A percentile compares a stretch with the other conserved stretches of the same genome.
Conservation (phyloP, 1,140 invertebrate genomes). For the Drosophila mayri region DNA sequence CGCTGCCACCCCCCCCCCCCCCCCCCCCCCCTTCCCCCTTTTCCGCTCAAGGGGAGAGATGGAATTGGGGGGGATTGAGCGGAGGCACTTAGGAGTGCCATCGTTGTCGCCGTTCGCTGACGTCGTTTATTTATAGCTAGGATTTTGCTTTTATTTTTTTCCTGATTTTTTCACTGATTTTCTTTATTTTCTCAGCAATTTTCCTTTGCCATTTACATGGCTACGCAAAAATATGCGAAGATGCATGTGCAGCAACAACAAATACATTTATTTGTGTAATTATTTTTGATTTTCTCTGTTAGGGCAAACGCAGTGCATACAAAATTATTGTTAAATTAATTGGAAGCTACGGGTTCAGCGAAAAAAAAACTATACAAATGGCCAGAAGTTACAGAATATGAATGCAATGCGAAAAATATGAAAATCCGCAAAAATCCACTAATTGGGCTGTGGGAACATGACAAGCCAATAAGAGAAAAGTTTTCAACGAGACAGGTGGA, state of each 20-base stretch:
- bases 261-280: slow-evolving; percentile 61
- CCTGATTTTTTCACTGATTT: slow-evolving; percentile 48
- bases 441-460: slow-evolving; percentile 52
- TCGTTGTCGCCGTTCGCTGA: slow-evolving; percentile 59
- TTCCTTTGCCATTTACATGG: slow-evolving; percentile 60
- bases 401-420: slow-evolving; percentile 8
- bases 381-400: slow-evolving; percentile 14
- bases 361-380: slow-evolving; percentile 20
- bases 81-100: slow-evolving; percentile 73
- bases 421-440: slow-evolving; percentile 35
- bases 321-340: slow-evolving; percentile 73
- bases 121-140: slow-evolving; percentile 71
- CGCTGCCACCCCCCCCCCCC: background rate
- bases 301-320: slow-evolving; percentile 22
- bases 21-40: background rate
- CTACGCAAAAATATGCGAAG: slow-evolving; percentile 72
- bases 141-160: slow-evolving; percentile 61
- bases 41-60: background rate
- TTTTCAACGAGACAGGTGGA: slow-evolving; percentile 10
- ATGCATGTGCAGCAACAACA: slow-evolving; percentile 26
- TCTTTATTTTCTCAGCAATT: slow-evolving; percentile 32
- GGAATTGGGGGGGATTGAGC: slow-evolving; percentile 10
- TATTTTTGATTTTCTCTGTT: slow-evolving; percentile 63
- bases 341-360: slow-evolving; percentile 23
- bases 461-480: slow-evolving; percentile 26